These are phyloP conservation scores for Scaptomyza hsui DNA, from an alignment of 1,140 invertebrate genomes.

Conservation along the genomic window DNA sequence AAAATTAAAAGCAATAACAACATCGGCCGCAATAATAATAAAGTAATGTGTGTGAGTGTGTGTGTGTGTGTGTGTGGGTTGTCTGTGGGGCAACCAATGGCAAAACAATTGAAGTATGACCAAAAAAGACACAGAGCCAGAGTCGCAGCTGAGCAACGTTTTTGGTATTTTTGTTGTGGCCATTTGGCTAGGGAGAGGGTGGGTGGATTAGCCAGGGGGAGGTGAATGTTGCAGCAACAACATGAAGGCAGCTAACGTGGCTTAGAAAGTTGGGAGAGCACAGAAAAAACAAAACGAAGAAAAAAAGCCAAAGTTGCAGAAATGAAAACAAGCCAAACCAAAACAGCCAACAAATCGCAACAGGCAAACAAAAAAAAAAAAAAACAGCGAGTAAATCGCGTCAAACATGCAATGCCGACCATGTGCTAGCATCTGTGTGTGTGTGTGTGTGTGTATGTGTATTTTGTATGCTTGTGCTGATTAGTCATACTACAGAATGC, in stretches of 20 bases:
- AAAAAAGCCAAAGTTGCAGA: conserved; percentile 19
- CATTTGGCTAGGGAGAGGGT: conserved; percentile 20
- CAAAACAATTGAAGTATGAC: conserved; percentile 78
- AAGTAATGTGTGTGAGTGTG: conserved; percentile 28
- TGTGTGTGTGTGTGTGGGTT: conserved; percentile 35
- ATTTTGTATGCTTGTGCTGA: conserved; percentile 50
- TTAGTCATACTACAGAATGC: conserved; percentile 76
- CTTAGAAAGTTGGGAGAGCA: conserved; percentile 49
- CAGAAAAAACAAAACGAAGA: conserved; percentile 21
- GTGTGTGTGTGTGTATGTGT: conserved; percentile 14
- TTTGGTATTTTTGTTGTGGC: conserved; percentile 47
- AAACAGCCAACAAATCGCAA: conserved; percentile 32
- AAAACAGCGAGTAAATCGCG: conserved; percentile 31
- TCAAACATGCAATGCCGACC: conserved; percentile 50
- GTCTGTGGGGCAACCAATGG: conserved; percentile 58
- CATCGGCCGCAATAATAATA: conserved; percentile 33
- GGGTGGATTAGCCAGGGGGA: conserved; percentile 1
- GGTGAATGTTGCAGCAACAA: conserved; percentile 19
- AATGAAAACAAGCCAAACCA: conserved; percentile 26
- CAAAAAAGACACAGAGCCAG: conserved; percentile 33
- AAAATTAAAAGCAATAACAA: conserved; percentile 67
- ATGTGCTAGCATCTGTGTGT: conserved; percentile 18
- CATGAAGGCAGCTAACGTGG: conserved; percentile 13
- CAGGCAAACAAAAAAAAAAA: conserved; percentile 25
- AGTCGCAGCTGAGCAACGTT: conserved; percentile 46